Conservation (phyloP, 2,113 vertebrate species). For the Silurus glanis region DNA sequence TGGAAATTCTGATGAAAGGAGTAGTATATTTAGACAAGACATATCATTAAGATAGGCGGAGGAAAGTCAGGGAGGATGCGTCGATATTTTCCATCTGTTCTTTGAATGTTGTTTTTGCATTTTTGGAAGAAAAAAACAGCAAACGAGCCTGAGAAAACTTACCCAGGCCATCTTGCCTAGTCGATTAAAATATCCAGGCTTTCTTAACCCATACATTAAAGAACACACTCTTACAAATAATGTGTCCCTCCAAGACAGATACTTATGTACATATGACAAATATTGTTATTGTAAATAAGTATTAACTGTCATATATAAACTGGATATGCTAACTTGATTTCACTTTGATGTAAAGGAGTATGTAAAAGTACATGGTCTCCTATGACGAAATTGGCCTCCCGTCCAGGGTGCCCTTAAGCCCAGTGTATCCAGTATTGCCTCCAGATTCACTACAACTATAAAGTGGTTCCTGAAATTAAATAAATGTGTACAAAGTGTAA, state of each 20-base stretch:
- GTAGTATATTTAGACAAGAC: conserved; percentile 81
- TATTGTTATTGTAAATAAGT: too few relatives aligned
- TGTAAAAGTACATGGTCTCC: background rate
- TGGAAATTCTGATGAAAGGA: conserved; percentile 85
- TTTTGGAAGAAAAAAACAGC: conserved; percentile 50
- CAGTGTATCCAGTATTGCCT: background rate
- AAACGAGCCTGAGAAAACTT: conserved; percentile 50
- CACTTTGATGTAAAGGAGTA: background rate
- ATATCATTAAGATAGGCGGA: conserved; percentile 79
- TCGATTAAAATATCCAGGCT: conserved; percentile 67
- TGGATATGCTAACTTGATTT: background rate
- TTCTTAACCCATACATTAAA: conserved; percentile 62
- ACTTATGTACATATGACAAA: too few relatives aligned
- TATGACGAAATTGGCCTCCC: background rate
- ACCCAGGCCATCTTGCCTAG: conserved; percentile 63
- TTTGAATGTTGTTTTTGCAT: conserved; percentile 75
- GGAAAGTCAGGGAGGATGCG: conserved; percentile 63
- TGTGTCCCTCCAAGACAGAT: background rate
- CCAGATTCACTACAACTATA: background rate
- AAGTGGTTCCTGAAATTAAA: background rate
- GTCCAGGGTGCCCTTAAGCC: background rate
- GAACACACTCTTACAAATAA: conserved; percentile 35
- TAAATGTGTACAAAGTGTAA: background rate
- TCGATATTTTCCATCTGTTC: conserved; percentile 78
- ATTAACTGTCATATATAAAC: background rate